phyloP scores from a whole-genome alignment of 2,888 invertebrate genomes.

The Ochropleura leucogaster region DNA sequence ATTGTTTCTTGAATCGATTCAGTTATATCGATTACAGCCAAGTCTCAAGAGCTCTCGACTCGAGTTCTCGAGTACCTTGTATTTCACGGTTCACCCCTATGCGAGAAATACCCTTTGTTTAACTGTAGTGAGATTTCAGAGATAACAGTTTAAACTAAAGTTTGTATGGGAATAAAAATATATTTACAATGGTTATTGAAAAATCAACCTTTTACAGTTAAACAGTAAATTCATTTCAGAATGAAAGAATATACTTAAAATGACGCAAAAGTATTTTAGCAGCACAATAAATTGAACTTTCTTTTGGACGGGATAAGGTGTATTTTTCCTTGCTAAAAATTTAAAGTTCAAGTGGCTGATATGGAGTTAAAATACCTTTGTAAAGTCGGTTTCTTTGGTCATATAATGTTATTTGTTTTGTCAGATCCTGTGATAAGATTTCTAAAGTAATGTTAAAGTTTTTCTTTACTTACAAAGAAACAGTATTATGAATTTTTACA shows the following conservation, averaged over 20 bases:
- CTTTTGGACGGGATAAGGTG: rapidly evolving
- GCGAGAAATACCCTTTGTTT: conserved; percentile 50
- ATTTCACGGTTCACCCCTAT: conserved; percentile 40
- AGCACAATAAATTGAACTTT: neutral
- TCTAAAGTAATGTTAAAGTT: conserved; percentile 35
- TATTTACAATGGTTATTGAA: neutral
- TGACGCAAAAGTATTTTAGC: neutral
- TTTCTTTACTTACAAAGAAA: conserved; percentile 16
- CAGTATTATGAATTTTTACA: conserved; percentile 30
- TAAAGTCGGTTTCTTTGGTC: conserved; percentile 59
- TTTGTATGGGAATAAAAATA: conserved; percentile 19
- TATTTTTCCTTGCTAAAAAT: neutral
- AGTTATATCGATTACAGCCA: conserved; percentile 83
- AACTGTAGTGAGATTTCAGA: conserved; percentile 46
- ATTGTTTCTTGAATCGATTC: conserved; percentile 54
- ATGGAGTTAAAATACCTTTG: conserved; percentile 22
- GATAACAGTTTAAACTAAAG: conserved; percentile 53
- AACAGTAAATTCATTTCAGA: conserved; percentile 1
- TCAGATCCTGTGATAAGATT: conserved; percentile 53
- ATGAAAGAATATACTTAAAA: neutral
- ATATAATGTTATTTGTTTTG: conserved; percentile 62
- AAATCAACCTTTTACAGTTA: neutral
- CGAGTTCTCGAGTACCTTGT: conserved; percentile 35
- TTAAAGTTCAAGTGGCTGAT: conserved; percentile 9
- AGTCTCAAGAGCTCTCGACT: conserved; percentile 39